These are phyloP conservation scores for Plutomurus gul DNA, from an alignment of 1,140 invertebrate genomes.

Conservation along the genomic window DNA sequence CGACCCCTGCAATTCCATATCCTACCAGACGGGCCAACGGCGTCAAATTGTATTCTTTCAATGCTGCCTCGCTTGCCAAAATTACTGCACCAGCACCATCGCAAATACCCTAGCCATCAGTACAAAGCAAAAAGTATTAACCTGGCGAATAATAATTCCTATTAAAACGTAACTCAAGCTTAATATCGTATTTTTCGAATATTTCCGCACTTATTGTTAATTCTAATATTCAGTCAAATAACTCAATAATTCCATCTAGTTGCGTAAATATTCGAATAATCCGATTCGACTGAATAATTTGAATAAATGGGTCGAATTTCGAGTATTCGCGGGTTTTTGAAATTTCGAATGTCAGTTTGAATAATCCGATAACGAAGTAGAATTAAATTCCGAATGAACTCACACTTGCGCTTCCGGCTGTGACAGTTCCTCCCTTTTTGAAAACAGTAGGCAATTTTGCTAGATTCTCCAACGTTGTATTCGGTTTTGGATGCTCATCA, in stretches of 20 bases:
- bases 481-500: slow-evolving; percentile 93
- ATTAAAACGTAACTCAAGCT: neutral
- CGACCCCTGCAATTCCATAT: slow-evolving; percentile 63
- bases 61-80: slow-evolving; percentile 85
- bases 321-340: neutral
- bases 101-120: slow-evolving; percentile 73
- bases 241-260: too few relatives aligned
- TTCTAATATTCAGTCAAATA: neutral
- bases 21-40: slow-evolving; percentile 73
- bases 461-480: slow-evolving; percentile 82
- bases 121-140: neutral
- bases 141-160: neutral
- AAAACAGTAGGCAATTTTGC: slow-evolving; percentile 86
- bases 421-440: slow-evolving; percentile 94
- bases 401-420: slow-evolving; percentile 80
- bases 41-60: slow-evolving; percentile 77
- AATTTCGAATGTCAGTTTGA: neutral
- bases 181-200: neutral
- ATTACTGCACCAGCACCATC: slow-evolving; percentile 93
- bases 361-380: neutral
- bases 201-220: neutral
- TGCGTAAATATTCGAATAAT: too few relatives aligned
- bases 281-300: too few relatives aligned
- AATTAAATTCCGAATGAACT: slow-evolving; percentile 6
- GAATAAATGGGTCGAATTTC: too few relatives aligned